phyloP scores from a whole-genome alignment of 2,888 invertebrate genomes.

The Latrodectus hesperus region DNA sequence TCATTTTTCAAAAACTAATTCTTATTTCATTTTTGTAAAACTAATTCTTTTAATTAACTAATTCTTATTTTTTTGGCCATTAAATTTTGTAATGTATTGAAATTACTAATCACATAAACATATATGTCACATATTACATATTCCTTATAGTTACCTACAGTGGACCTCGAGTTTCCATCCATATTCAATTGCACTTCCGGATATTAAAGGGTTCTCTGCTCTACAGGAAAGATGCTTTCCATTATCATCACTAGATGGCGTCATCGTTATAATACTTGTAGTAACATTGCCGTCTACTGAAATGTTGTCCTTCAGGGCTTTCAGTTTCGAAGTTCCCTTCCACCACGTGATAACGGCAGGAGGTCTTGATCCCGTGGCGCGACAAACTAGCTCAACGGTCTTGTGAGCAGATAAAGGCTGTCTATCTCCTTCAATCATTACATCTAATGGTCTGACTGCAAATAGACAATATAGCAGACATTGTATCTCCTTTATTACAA shows the following conservation, averaged over 20 bases:
- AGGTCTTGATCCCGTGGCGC: slow-evolving; percentile 68
- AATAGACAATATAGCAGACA: not conserved
- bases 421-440: slow-evolving; percentile 65
- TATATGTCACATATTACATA: slow-evolving; percentile 8
- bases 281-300: slow-evolving; percentile 71
- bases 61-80: no score
- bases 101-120: not conserved
- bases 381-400: slow-evolving; percentile 64
- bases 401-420: slow-evolving; percentile 67
- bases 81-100: no score
- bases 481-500: not conserved
- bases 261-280: slow-evolving; percentile 72
- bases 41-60: no score
- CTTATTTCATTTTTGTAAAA: no score
- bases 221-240: slow-evolving; percentile 78
- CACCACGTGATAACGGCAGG: slow-evolving; percentile 88
- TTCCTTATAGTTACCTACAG: slow-evolving; percentile 71
- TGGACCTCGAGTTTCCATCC: slow-evolving; percentile 72
- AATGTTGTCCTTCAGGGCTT: slow-evolving; percentile 73
- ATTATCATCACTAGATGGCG: slow-evolving; percentile 72
- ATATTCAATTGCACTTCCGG: slow-evolving; percentile 72
- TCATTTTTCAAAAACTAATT: no score
- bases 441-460: slow-evolving; percentile 67
- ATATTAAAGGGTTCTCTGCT: slow-evolving; percentile 72
- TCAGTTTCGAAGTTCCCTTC: slow-evolving; percentile 86